These are phyloP conservation scores for Tachina lurida DNA, from an alignment of 2,888 invertebrate species.

Conservation along the genomic window DNA sequence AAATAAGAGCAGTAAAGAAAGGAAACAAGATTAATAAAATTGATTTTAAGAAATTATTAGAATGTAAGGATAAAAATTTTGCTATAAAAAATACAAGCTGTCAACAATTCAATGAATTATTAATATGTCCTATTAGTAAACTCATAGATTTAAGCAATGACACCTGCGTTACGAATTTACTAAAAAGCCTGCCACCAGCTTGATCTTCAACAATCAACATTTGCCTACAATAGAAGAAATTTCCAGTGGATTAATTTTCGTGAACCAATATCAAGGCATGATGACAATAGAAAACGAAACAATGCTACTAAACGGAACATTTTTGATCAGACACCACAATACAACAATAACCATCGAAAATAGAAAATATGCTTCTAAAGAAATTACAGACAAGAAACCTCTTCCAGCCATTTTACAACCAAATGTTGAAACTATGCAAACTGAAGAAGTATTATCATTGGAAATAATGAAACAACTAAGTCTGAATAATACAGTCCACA, in stretches of 20 bases:
- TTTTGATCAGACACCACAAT: neutral
- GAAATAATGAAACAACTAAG: constrained; percentile 1
- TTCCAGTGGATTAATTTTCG: constrained; percentile 1
- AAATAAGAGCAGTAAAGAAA: constrained; percentile 45
- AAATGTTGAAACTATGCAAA: too few relatives aligned
- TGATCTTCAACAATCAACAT: neutral
- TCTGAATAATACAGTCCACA: neutral
- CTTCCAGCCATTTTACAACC: neutral
- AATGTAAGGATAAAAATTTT: constrained; percentile 4
- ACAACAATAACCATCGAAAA: neutral
- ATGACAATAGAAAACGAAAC: constrained; percentile 5
- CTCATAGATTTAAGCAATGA: neutral
- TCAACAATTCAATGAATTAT: neutral
- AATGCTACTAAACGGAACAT: neutral
- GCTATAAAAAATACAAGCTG: neutral
- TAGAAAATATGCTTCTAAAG: neutral
- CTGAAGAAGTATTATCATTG: constrained; percentile 17
- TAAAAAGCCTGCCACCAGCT: neutral
- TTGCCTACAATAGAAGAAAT: neutral
- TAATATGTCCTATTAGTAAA: neutral
- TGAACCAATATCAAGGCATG: neutral
- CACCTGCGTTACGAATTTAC: neutral
- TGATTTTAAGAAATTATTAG: constrained; percentile 21
- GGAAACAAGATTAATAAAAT: constrained; percentile 53
- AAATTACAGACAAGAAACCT: neutral